Evolutionary conservation across 2,113 vertebrate species (phyloP).

Genomic region (Hyla sarda): DNA sequence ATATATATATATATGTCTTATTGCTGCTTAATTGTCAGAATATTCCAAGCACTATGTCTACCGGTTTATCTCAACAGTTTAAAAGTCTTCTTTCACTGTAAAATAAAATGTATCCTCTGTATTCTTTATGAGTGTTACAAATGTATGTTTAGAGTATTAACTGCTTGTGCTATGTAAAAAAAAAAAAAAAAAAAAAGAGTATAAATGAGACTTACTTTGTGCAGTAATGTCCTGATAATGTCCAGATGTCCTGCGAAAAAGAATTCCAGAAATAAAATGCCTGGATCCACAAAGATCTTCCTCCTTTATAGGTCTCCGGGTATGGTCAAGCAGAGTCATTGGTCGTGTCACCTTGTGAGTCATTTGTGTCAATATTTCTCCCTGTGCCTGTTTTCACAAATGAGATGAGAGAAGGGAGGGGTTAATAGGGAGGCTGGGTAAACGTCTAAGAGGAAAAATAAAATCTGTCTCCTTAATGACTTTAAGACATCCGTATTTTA

Average conservation of each 20-base stretch:
- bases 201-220: constrained; percentile 26
- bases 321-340: constrained; percentile 26
- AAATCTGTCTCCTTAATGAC: constrained; percentile 52
- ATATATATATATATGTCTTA: neutral
- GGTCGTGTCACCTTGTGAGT: constrained; percentile 41
- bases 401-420: constrained; percentile 35
- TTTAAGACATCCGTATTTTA: constrained; percentile 47
- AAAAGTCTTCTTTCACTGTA: neutral
- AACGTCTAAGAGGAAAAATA: constrained; percentile 2
- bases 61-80: neutral
- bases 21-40: neutral
- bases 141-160: no score
- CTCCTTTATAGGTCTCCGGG: constrained; percentile 43
- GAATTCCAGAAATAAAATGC: constrained; percentile 23
- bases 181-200: no score
- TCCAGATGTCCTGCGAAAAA: neutral
- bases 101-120: neutral
- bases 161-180: neutral
- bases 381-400: constrained; percentile 40
- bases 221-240: neutral
- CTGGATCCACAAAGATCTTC: neutral
- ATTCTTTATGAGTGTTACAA: neutral
- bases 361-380: constrained; percentile 54
- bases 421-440: neutral
- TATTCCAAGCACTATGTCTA: neutral